Evolutionary conservation across 2,113 vertebrate genomes (phyloP).

Genomic region (Carollia perspicillata): DNA sequence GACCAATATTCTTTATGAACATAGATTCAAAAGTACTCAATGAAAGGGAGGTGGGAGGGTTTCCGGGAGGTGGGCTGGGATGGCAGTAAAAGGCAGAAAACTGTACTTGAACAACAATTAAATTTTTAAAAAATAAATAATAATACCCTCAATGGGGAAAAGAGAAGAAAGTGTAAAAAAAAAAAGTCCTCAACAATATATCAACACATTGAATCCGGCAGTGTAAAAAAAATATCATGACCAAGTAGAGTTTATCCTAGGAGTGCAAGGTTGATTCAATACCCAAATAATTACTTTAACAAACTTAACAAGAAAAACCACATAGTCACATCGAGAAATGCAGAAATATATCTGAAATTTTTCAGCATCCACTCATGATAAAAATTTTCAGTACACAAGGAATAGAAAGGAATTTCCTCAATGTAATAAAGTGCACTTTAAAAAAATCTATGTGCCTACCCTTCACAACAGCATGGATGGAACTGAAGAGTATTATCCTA

Average conservation of each 20-base stretch:
- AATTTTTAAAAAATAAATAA: no score
- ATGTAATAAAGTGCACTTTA: not conserved
- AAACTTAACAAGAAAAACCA: not conserved
- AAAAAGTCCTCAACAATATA: not conserved
- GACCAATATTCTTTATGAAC: not conserved
- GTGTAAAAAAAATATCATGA: not conserved
- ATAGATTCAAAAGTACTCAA: not conserved
- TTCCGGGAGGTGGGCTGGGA: no score
- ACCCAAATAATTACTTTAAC: not conserved
- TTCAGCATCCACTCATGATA: not conserved
- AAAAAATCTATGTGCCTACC: not conserved
- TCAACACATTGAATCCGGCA: not conserved
- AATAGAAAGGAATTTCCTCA: not conserved
- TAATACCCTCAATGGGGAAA: no score
- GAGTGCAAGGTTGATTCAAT: not conserved
- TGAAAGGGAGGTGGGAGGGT: no score
- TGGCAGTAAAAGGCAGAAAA: no score
- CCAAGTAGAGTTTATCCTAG: not conserved
- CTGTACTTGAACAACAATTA: no score
- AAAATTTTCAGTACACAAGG: not conserved
- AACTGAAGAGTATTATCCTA: no score
- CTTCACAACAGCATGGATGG: no score
- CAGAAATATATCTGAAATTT: not conserved
- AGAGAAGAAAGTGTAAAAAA: no score
- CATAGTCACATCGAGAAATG: not conserved